Base-by-base conservation (phyloP, 2,888 invertebrate genomes). In the Tineola bisselliella region DNA sequence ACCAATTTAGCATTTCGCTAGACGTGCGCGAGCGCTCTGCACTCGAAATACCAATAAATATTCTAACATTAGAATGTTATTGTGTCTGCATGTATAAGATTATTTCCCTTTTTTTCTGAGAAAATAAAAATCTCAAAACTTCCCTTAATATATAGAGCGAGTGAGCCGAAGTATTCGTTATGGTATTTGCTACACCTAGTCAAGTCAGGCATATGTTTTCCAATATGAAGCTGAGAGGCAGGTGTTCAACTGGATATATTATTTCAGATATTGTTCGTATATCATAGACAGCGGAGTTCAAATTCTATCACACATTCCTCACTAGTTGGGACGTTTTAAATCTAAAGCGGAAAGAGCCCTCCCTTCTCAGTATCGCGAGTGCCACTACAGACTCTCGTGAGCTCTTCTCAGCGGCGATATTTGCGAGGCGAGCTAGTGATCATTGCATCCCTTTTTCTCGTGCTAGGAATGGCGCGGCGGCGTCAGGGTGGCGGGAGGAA, bases 141-240 rank as follows among this genome's bases (percentile, higher is more conserved):
- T 86, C 86, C 84, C 84, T 84, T 86, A 86, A 86, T 83, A 84
- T 77, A 25, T 25, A 77, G 75, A 80, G 78, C 79, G 57, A 48
- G 81, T 79, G 79, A 79, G 79, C 83, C 80, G 84, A 87, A 87
- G 79, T 86, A 84, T 86, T 86, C 86, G 84, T 84, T 84, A 84
- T 83, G 84, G 84, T 81, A 84, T 87, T 86, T 83, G 84, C 80
- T 84, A 81, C 84, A 84, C 83, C 83, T 81, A 83, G 83, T 83
- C 81, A 84, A 82, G 81, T 74, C 76, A 79, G 79, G 83, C 86
- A 84, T 86, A 86, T 80, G 84, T 83, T 84, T 79, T 81, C 77
- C 79, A 74, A 84, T 82, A 83, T 86, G 83, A 84, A 77, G 84
- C 78, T 79, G 77, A 82, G 83, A 82, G 86, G 84, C 86, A 86